These are phyloP conservation scores for Sarcophilus harrisii DNA, from an alignment of 2,797 vertebrate species.

Conservation along the genomic window DNA sequence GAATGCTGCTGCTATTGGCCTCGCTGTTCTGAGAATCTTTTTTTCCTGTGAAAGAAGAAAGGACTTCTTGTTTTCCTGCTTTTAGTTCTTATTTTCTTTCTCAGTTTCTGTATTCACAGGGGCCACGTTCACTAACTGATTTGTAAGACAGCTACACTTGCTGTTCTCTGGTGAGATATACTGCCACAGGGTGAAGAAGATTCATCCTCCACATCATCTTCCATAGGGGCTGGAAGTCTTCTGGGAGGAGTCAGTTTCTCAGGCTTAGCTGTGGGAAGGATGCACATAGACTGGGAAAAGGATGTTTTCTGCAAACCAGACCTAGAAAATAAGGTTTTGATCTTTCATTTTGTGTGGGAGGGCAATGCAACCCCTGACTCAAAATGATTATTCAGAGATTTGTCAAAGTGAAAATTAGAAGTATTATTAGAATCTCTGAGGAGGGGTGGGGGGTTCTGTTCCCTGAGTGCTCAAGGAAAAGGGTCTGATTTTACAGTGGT, in stretches of 20 bases:
- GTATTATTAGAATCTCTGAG: no score
- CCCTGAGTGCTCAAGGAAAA: no score
- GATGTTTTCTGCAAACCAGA: conserved; percentile 92
- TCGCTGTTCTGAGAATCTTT: conserved; percentile 85
- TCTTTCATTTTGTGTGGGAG: conserved; percentile 83
- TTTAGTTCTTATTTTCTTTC: conserved; percentile 87
- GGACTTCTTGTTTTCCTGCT: conserved; percentile 87
- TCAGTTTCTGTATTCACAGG: conserved; percentile 34
- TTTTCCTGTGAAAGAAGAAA: conserved; percentile 92
- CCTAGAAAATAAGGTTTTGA: conserved; percentile 93
- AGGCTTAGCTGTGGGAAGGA: conserved; percentile 88
- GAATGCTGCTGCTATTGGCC: conserved; percentile 15
- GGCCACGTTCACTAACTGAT: conserved; percentile 69
- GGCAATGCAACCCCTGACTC: no score
- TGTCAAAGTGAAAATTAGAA: no score
- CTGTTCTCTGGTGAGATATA: conserved; percentile 90
- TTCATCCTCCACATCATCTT: conserved; percentile 70
- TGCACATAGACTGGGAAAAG: conserved; percentile 95
- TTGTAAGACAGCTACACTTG: conserved; percentile 86
- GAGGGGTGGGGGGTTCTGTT: no score
- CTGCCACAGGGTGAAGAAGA: conserved; percentile 80
- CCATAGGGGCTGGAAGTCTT: conserved; percentile 79
- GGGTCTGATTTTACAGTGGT: no score
- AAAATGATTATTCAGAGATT: no score
- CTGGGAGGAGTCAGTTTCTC: conserved; percentile 81